Evolutionary conservation across 64 coral and sea anemone genomes (phyloP).

Genomic region (Astreopora myriophthalma): DNA sequence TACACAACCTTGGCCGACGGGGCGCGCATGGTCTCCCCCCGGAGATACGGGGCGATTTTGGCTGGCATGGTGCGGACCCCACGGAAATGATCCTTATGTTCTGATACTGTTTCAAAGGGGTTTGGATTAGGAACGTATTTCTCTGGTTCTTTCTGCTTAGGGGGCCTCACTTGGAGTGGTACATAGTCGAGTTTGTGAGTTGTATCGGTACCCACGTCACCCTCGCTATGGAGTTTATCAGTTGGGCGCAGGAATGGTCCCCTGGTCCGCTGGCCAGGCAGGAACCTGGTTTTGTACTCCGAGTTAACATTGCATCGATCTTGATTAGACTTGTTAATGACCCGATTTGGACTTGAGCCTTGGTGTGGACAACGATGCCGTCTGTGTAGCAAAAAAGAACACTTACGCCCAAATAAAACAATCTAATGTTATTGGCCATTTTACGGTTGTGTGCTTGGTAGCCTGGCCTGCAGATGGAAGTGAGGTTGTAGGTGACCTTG

Average conservation of each 20-base stretch:
- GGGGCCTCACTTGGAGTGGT: slow-evolving; percentile 65
- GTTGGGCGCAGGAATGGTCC: slow-evolving; percentile 85
- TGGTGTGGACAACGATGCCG: slow-evolving; percentile 94
- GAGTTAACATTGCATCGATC: slow-evolving; percentile 79
- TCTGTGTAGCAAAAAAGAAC: slow-evolving; percentile 23
- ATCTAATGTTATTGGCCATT: neutral
- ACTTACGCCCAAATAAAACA: neutral
- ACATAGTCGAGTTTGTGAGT: slow-evolving; percentile 70
- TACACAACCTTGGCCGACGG: slow-evolving; percentile 93
- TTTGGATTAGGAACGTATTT: slow-evolving; percentile 93
- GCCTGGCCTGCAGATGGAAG: too few relatives aligned
- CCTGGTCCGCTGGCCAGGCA: slow-evolving; percentile 52
- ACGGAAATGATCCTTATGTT: slow-evolving; percentile 81
- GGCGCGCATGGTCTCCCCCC: slow-evolving; percentile 83
- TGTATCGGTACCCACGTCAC: slow-evolving; percentile 63
- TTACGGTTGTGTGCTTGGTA: too few relatives aligned
- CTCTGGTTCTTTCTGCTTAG: slow-evolving; percentile 80
- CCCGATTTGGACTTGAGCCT: slow-evolving; percentile 67
- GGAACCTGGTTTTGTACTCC: slow-evolving; percentile 80
- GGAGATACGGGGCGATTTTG: slow-evolving; percentile 82
- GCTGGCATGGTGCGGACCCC: slow-evolving; percentile 65
- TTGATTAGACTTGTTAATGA: slow-evolving; percentile 84
- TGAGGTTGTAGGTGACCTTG: neutral
- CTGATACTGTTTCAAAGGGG: slow-evolving; percentile 92
- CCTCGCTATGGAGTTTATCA: slow-evolving; percentile 66